phyloP scores from a whole-genome alignment of 2,113 vertebrate species.

The Symphodus melops region DNA sequence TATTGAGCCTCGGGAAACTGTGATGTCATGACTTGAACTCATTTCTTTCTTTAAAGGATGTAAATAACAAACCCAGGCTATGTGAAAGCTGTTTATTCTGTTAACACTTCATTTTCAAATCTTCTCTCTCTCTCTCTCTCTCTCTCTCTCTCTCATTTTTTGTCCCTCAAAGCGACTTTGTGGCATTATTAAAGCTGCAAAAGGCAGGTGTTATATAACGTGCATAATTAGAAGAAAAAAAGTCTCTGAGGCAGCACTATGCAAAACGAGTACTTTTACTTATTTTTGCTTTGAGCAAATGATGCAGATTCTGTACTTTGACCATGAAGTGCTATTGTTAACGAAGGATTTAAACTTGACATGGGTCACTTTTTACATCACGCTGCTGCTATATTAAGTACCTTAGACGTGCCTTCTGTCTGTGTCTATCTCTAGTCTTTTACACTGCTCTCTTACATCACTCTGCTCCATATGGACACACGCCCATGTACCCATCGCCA shows the following conservation, averaged over 20 bases:
- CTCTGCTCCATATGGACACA: constrained; percentile 17
- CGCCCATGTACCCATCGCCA: constrained; percentile 42
- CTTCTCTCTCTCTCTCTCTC: not conserved
- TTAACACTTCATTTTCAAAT: not conserved
- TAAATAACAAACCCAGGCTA: not conserved
- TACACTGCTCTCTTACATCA: constrained; percentile 3
- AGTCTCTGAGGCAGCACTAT: not conserved
- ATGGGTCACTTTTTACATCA: not conserved
- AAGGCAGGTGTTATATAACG: constrained; percentile 9
- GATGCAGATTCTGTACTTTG: not conserved
- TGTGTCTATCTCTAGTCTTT: not conserved
- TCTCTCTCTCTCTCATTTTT: constrained; percentile 9
- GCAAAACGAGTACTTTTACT: constrained; percentile 7
- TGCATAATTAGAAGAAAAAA: constrained; percentile 7
- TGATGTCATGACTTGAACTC: not conserved
- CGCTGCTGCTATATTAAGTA: not conserved
- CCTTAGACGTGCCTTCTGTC: not conserved
- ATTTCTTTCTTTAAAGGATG: not conserved
- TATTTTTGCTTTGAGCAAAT: not conserved
- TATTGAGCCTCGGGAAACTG: not conserved
- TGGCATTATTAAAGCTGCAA: not conserved
- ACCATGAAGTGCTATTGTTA: not conserved
- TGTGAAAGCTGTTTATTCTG: not conserved
- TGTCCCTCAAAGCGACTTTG: constrained; percentile 10
- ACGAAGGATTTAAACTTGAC: not conserved